Base-by-base conservation (phyloP, 2,888 invertebrate genomes). In the Xylocampa areola region DNA sequence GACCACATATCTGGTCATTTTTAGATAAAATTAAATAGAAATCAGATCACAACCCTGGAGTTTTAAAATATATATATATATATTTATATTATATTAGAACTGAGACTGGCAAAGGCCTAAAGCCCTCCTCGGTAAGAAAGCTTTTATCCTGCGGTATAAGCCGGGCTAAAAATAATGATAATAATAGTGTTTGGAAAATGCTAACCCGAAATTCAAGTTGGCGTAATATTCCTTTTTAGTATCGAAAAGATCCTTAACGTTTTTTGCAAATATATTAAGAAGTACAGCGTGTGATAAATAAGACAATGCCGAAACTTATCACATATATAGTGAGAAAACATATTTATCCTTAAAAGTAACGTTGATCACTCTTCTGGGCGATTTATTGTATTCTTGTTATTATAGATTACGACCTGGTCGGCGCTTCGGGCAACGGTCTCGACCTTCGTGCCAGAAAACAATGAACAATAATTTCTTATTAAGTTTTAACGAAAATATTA, bases 241-340 rank as follows among this genome's bases (percentile, higher is more conserved):
- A n/a, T n/a, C n/a, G n/a, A 43, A 32, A 29, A 47, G 17, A 7
- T 2, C 23, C 32, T 64, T 40, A 35, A n/a, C n/a, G n/a, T n/a
- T 16, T 44, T 49, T 66, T 40, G 19, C 43, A 16, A 43, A 29
- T 2, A 4, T 13, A 19, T 41, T 41, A 41, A 19, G 32, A 41
- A 43, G 48, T 55, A 57, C 37, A 25, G 17, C 67, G 40, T 36
- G 27, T 45, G 11, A 48, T 64, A 58, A 47, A 52, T 43, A 41
- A 52, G n/a, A 29, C 35, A 44, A 40, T 41, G 37, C n/a, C 45
- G 21, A 27, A 29, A 30, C 32, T 13, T 23, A 37, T 35, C 21
- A 23, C 44, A 35, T 17, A 36, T 32, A 33, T 11, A 35, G 11
- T 10, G 19, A 27, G n/a, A 63, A 48, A 37, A 47, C 23, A 8